Conservation (phyloP, 2,113 vertebrate genomes). For the Xiphorhynchus elegans region DNA sequence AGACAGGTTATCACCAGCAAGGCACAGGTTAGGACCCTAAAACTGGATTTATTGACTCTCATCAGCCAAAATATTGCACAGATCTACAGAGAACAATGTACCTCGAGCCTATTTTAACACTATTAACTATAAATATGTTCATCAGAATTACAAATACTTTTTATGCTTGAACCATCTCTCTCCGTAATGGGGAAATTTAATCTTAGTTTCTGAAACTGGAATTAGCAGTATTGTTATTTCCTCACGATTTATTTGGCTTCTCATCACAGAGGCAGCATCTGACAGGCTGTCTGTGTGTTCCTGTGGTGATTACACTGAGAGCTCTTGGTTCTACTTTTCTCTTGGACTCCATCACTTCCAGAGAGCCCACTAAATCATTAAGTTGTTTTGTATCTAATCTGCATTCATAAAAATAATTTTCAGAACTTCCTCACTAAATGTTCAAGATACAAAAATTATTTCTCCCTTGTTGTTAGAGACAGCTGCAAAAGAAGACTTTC, state of each 20-base stretch:
- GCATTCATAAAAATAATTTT: neutral
- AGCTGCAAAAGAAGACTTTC: constrained; percentile 1
- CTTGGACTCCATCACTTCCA: neutral
- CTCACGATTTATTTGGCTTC: neutral
- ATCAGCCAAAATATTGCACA: neutral
- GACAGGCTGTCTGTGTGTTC: neutral
- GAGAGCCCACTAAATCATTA: neutral
- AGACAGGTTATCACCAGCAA: neutral
- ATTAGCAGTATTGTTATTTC: neutral
- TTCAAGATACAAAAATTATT: neutral
- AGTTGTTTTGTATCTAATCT: neutral
- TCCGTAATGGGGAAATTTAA: neutral
- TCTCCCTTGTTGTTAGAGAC: neutral
- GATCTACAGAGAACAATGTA: neutral
- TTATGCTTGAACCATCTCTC: neutral
- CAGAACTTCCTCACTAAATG: constrained; percentile 30
- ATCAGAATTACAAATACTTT: neutral
- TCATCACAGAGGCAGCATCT: neutral
- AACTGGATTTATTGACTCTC: neutral
- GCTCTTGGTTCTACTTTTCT: neutral
- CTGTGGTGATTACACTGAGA: neutral
- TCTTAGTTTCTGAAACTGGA: rapidly evolving
- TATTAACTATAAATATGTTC: neutral
- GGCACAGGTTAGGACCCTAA: neutral
- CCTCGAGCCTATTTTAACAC: neutral